Percentiles rank a stretch among this genome's conserved stretches.
Evolutionary conservation across 2,888 invertebrate genomes (phyloP).

Genomic region (Lithophane leautieri): DNA sequence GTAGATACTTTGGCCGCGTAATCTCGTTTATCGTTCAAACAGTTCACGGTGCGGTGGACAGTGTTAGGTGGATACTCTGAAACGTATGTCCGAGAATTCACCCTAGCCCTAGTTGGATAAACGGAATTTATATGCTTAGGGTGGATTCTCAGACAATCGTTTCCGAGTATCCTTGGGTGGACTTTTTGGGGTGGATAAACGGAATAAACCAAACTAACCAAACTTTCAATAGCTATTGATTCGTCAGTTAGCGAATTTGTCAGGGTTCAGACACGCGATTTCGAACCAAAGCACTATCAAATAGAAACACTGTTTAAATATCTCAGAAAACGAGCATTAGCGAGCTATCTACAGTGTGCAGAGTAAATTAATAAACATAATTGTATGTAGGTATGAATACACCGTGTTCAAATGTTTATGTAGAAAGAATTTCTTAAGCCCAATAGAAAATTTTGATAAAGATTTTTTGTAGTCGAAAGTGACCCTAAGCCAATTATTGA

Average conservation of each 20-base stretch:
- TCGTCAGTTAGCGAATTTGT: conserved; percentile 3
- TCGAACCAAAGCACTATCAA: background rate
- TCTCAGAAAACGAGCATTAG: conserved; percentile 40
- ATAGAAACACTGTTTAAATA: background rate
- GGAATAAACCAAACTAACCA: no score
- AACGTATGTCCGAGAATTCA: no score
- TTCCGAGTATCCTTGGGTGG: no score
- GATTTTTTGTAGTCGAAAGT: conserved; percentile 41
- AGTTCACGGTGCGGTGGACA: no score
- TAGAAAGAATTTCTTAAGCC: conserved; percentile 15
- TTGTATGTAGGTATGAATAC: conserved; percentile 27
- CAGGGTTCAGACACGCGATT: background rate
- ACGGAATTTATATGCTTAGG: no score
- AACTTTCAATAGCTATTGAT: background rate
- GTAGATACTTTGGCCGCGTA: no score
- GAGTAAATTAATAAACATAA: conserved; percentile 39
- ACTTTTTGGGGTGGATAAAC: no score
- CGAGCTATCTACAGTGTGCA: conserved; percentile 31
- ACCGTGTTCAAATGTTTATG: conserved; percentile 38
- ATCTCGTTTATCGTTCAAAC: no score
- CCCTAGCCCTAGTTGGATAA: no score
- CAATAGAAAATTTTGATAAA: conserved; percentile 35
- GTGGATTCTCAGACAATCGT: no score
- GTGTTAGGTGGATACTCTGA: no score
- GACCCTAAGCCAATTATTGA: conserved; percentile 49